Base-by-base conservation (phyloP, 2,797 vertebrate species). In the Odontamblyopus lacepedii region DNA sequence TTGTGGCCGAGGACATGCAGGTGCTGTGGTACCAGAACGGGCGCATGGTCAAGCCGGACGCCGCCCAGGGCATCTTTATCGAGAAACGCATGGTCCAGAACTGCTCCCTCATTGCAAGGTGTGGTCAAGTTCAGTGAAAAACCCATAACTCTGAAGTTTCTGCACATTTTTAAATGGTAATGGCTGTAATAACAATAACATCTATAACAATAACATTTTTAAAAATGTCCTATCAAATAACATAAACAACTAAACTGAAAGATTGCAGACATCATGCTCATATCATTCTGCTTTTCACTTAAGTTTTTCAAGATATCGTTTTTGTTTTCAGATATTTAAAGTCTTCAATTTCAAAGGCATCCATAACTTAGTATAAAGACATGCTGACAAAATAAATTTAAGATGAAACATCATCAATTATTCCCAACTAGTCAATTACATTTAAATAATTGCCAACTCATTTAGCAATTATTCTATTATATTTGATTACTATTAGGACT, bases 11-110 rank as follows among this genome's bases (percentile, higher is more conserved):
- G 83, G 97, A 99, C 88, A 99, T 99, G 98, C 97, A 99, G 77
- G 97, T 99, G 71, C 85, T 98, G 27, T 99, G 97, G 97, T 98
- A 97, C 89, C 97, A 98, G 85, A 95, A 99, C 29, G 98, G 97
- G 55, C 96, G 95, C 73, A 95, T 96, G 81, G 97, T 99, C 59
- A 95, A 96, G 82, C 93, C 96, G 0, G 94, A 99, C 68, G 97
- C 96, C 62, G 94, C 96, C 0, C 96, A 96, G 83, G 98, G 97
- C 55, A 98, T 99, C 89, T 95, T 95, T 90, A 98, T 99, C 35
- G 95, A 99, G 80, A 99, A 97, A 92, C 97, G 93, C 76, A 95
- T 97, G 93, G 95, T 98, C 87, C 97, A 98, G 90, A 98, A 99
- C 92, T 99, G 98, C 92, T 99, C 98, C 0, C 86, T 99, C 70